phyloP scores from a whole-genome alignment of 2,888 invertebrate species.

The Drosophila pseudotalamancana region DNA sequence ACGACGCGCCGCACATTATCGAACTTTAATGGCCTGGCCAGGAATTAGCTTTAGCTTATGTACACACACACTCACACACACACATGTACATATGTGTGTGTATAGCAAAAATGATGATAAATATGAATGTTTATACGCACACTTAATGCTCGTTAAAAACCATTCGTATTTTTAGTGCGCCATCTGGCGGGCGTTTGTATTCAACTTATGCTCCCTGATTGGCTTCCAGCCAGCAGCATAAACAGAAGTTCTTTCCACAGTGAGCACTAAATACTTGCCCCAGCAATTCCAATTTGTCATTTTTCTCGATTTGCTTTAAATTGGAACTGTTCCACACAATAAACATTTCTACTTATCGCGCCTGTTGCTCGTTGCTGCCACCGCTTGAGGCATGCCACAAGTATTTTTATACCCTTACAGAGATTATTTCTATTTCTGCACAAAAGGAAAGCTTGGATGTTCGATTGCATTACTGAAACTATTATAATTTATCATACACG shows the following conservation, averaged over 20 bases:
- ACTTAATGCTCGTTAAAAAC: constrained; percentile 35
- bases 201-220: constrained; percentile 20
- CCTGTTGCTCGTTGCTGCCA: constrained; percentile 37
- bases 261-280: not conserved
- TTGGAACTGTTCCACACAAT: not conserved
- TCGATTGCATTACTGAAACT: no score
- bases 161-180: constrained; percentile 36
- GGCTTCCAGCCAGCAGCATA: constrained; percentile 16
- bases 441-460: no score
- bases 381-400: constrained; percentile 4
- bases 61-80: not conserved
- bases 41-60: constrained; percentile 72
- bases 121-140: constrained; percentile 21
- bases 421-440: not conserved
- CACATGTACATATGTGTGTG: not conserved
- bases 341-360: constrained; percentile 21
- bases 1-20: constrained; percentile 69
- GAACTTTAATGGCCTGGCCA: constrained; percentile 77
- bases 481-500: no score
- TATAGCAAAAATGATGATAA: constrained; percentile 21
- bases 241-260: not conserved
- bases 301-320: constrained; percentile 7
- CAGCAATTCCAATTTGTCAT: not conserved
- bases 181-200: constrained; percentile 15
- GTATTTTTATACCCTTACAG: not conserved